Evolutionary conservation across 2,888 invertebrate species (phyloP), one percentile per base, ranked within the genome.

Genomic region (Macrosiphum euphorbiae): DNA sequence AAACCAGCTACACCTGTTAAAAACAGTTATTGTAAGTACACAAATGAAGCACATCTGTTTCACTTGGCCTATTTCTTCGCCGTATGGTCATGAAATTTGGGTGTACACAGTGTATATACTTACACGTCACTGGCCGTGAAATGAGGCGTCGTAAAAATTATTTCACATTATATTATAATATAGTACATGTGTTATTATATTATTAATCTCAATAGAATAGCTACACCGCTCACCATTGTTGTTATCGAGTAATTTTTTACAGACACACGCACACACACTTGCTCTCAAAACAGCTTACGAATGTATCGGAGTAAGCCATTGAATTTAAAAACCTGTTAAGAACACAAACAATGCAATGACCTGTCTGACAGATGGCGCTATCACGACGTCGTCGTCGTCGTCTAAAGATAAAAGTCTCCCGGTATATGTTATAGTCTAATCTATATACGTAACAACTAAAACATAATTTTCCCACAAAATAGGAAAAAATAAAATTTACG

Each of bases 321-420:
- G 78, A 78, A 35, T 87, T 87, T n/a, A 35, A 87, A 88, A 50
- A 88, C 35, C 52, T 24, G 88, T 52, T 52, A 52, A 88, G 52
- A 52, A 35, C n/a, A 78, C 78, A 35, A 88, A 88, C 41, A 55
- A 58, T 55, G 10, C 13, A 41, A 41, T n/a, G 10, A n/a, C 44
- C n/a, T 47, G n/a, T 89, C 61, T 20, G 47, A 47, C 61, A 88
- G 44, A 61, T 44, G 61, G 89, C n/a, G 28, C 61, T 61, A 61
- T 89, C 61, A 47, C 44, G 61, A 61, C n/a, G 24, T 50, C 61
- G 13, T 20, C 20, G 13, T 20, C 20, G n/a, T 50, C 55, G 41
- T 16, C 26, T 3, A 88, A 28, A 28, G 26, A 58, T 88, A 88
- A 58, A 44, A 78, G 35, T 78, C 67, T 35, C 16, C 35, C 67